phyloP scores from a whole-genome alignment of 2,888 invertebrate species.

The Synergus laeviventris region DNA sequence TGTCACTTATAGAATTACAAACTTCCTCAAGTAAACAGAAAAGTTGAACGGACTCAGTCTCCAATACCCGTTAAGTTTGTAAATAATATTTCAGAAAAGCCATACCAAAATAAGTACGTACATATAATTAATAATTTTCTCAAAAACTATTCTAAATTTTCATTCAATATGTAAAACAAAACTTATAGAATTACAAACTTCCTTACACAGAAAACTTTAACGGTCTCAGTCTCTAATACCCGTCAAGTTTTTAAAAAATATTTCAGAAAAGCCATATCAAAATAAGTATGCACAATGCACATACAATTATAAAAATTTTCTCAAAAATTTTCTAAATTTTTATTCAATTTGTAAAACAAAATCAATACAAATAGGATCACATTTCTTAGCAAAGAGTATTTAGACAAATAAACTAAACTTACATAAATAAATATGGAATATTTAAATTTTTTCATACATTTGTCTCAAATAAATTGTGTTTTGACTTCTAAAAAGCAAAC shows the following conservation, averaged over 20 bases:
- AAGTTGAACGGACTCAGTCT: conserved; percentile 5
- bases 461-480: background rate
- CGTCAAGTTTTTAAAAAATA: background rate
- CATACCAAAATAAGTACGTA: background rate
- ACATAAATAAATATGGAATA: background rate
- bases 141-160: background rate
- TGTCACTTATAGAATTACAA: background rate
- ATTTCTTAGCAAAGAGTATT: background rate
- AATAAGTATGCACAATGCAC: background rate
- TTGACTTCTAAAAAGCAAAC: background rate
- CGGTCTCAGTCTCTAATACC: background rate
- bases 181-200: background rate
- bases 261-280: background rate
- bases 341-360: background rate
- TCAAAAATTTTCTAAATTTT: background rate
- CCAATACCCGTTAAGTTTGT: background rate
- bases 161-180: background rate
- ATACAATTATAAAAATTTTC: background rate
- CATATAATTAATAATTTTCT: background rate
- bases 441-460: background rate
- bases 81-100: background rate
- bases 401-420: background rate
- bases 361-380: background rate
- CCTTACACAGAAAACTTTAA: background rate
- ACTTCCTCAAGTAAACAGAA: background rate